These are phyloP conservation scores for Cephalotes varians DNA, from an alignment of 2,888 invertebrate species.

Conservation along the genomic window DNA sequence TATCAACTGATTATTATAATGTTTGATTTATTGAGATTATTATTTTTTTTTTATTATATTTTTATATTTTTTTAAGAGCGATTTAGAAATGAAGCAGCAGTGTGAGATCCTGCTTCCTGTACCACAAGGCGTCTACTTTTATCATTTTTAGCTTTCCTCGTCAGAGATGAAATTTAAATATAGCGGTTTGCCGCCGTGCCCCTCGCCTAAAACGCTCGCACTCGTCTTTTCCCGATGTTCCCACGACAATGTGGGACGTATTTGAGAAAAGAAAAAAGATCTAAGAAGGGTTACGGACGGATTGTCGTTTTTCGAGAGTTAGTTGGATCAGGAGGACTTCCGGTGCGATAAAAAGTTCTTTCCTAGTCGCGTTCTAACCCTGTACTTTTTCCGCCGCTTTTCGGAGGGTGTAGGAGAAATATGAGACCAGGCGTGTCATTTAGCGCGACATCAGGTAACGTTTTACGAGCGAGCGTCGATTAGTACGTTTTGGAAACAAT, in stretches of 20 bases:
- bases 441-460: conserved; percentile 70
- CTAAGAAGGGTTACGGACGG: conserved; percentile 77
- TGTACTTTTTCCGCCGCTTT: conserved; percentile 55
- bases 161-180: conserved; percentile 78
- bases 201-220: conserved; percentile 41
- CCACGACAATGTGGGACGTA: conserved; percentile 81
- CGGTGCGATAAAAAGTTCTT: conserved; percentile 75
- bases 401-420: conserved; percentile 52
- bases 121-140: conserved; percentile 32
- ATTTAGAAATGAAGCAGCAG: background rate
- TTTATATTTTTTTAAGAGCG: no score
- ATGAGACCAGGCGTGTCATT: conserved; percentile 61
- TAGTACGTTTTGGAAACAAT: no score
- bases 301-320: conserved; percentile 50
- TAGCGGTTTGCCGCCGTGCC: conserved; percentile 64
- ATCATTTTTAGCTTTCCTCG: conserved; percentile 58
- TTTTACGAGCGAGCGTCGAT: conserved; percentile 32
- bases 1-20: background rate
- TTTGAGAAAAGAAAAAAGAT: conserved; percentile 80
- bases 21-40: background rate
- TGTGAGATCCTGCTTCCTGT: background rate
- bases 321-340: conserved; percentile 74
- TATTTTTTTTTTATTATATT: no score
- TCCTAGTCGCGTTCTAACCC: conserved; percentile 58
- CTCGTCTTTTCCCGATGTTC: conserved; percentile 77